A percentile compares a stretch with the other conserved stretches of the same genome.
phyloP scores from a whole-genome alignment of 2,113 vertebrate genomes.

The Galeopterus variegatus region DNA sequence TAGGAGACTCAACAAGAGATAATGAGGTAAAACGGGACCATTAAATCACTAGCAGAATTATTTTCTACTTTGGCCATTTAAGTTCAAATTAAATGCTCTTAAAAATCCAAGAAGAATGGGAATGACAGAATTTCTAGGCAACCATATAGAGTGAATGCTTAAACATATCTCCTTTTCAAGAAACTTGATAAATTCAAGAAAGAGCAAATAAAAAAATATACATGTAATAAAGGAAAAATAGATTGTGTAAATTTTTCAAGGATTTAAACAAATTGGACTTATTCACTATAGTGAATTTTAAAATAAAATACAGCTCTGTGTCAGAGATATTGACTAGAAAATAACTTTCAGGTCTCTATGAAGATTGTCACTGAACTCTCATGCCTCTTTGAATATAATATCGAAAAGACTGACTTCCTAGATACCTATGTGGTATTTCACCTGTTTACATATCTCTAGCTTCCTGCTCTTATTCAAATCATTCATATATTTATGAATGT shows the following conservation, averaged over 20 bases:
- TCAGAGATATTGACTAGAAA: neutral
- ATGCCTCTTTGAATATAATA: neutral
- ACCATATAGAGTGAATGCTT: neutral
- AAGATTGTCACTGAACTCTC: neutral
- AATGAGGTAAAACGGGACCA: conserved; percentile 77
- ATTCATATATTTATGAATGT: neutral
- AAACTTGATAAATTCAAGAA: neutral
- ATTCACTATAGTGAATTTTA: neutral
- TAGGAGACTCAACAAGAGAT: conserved; percentile 82
- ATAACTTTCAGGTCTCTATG: neutral
- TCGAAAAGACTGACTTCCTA: neutral
- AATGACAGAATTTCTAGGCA: conserved; percentile 60
- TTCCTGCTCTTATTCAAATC: neutral
- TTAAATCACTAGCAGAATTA: conserved; percentile 73
- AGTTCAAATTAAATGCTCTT: conserved; percentile 80
- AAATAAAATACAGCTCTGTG: neutral
- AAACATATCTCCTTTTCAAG: neutral
- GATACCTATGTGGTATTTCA: neutral
- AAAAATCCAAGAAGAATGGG: conserved; percentile 63
- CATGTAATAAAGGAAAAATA: neutral
- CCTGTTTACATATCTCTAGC: neutral
- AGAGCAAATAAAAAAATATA: neutral
- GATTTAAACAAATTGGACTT: neutral
- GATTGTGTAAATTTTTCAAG: neutral
- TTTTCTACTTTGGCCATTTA: conserved; percentile 77